These are phyloP conservation scores for Baronia brevicornis DNA, from an alignment of 2,888 invertebrate genomes.

Conservation along the genomic window DNA sequence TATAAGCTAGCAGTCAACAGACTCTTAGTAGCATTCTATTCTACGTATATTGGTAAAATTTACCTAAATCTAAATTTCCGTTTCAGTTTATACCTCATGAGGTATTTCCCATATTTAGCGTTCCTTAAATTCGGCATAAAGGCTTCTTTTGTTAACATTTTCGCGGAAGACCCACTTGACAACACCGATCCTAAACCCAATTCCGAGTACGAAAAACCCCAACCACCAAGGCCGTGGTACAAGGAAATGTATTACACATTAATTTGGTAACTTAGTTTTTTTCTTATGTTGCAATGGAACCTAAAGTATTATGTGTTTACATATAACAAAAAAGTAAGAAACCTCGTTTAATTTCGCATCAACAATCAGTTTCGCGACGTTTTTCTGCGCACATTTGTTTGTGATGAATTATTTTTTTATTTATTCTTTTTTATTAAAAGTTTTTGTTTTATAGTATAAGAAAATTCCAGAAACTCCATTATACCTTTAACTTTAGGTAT, in stretches of 20 bases:
- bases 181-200: constrained; percentile 46
- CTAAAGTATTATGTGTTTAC: not conserved
- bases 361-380: too few relatives aligned
- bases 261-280: constrained; percentile 27
- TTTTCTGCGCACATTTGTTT: too few relatives aligned
- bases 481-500: too few relatives aligned
- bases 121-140: constrained; percentile 78
- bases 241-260: constrained; percentile 30
- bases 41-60: constrained; percentile 68
- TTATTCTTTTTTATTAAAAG: too few relatives aligned
- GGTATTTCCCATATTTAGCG: constrained; percentile 81
- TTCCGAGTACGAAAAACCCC: constrained; percentile 37
- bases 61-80: constrained; percentile 78
- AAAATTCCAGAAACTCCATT: too few relatives aligned
- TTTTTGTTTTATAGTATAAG: too few relatives aligned
- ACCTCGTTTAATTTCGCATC: too few relatives aligned
- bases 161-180: constrained; percentile 51
- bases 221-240: constrained; percentile 37
- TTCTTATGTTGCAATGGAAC: constrained; percentile 2
- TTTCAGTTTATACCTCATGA: constrained; percentile 76
- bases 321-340: too few relatives aligned
- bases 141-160: constrained; percentile 77
- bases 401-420: too few relatives aligned
- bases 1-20: constrained; percentile 37
- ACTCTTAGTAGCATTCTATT: constrained; percentile 40